Conservation (phyloP, 2,797 vertebrate species). For the Mormyrops boulengeri region DNA sequence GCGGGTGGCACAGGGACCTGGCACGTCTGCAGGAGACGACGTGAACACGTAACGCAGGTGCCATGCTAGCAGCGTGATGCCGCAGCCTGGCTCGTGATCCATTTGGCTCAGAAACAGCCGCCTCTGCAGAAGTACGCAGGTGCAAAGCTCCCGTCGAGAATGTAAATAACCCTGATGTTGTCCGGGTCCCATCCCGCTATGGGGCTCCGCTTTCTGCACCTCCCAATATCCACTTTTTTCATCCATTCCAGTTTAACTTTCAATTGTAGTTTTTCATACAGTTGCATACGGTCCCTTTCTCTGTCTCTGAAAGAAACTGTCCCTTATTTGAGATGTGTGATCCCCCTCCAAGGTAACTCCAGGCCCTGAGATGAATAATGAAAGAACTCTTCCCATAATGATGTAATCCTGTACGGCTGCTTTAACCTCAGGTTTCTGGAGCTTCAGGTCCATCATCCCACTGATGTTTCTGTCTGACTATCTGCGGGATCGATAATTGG, state of each 20-base stretch:
- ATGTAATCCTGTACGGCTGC: background rate
- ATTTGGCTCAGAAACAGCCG: background rate
- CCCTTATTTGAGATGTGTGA: background rate
- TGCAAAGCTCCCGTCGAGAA: background rate
- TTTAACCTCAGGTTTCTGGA: background rate
- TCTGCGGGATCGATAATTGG: background rate
- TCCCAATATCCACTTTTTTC: background rate
- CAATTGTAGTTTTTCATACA: background rate
- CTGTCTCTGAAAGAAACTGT: background rate
- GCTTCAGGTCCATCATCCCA: background rate
- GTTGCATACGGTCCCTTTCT: background rate
- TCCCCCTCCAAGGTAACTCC: background rate
- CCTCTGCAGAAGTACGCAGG: background rate
- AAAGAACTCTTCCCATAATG: background rate
- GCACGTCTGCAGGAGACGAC: background rate
- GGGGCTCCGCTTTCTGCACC: background rate
- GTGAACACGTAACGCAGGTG: background rate
- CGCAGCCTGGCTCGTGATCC: background rate
- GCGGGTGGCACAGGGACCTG: background rate
- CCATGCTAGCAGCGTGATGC: background rate
- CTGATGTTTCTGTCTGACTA: background rate
- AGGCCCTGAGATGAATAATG: background rate
- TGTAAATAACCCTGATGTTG: background rate
- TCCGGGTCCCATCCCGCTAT: background rate
- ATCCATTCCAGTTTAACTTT: background rate